These are phyloP conservation scores for Drosophila flavopinicola DNA, from an alignment of 2,888 invertebrate species.

Conservation along the genomic window DNA sequence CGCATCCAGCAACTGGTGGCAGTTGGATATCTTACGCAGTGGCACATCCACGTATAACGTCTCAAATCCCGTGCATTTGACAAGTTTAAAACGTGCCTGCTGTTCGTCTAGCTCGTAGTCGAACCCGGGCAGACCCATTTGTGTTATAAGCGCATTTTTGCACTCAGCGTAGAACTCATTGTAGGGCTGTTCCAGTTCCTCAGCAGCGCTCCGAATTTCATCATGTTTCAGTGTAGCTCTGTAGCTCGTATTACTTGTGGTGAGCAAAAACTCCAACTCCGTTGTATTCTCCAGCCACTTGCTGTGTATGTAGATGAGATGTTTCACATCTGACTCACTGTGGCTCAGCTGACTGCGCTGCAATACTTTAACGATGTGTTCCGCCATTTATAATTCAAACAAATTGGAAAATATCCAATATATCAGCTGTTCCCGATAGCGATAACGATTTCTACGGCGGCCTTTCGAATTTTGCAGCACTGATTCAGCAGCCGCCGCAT, in stretches of 20 bases:
- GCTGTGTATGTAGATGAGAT: slow-evolving; percentile 57
- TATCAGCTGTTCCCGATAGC: slow-evolving; percentile 31
- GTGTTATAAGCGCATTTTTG: slow-evolving; percentile 63
- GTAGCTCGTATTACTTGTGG: slow-evolving; percentile 47
- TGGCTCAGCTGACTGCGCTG: slow-evolving; percentile 46
- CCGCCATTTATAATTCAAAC: slow-evolving; percentile 24
- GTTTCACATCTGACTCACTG: slow-evolving; percentile 56
- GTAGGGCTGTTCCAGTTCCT: slow-evolving; percentile 68
- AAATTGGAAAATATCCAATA: neutral
- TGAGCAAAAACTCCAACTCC: slow-evolving; percentile 53
- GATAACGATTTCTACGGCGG: slow-evolving; percentile 3
- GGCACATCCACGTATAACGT: slow-evolving; percentile 66
- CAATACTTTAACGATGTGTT: slow-evolving; percentile 43
- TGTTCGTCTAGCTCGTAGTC: slow-evolving; percentile 67
- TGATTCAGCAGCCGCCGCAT: slow-evolving; percentile 6
- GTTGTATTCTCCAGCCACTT: slow-evolving; percentile 57
- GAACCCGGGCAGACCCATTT: slow-evolving; percentile 63
- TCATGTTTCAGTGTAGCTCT: slow-evolving; percentile 52
- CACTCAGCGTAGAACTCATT: slow-evolving; percentile 68
- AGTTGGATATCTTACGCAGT: slow-evolving; percentile 42
- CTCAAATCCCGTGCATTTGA: slow-evolving; percentile 67
- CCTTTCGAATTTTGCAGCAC: slow-evolving; percentile 1
- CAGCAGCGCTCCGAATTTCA: slow-evolving; percentile 65
- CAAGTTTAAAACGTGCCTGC: slow-evolving; percentile 54
- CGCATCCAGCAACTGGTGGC: slow-evolving; percentile 50